A percentile compares a stretch with the other conserved stretches of the same genome.
Evolutionary conservation across 2,888 invertebrate genomes (phyloP).

Genomic region (Vandiemenella viatica): DNA sequence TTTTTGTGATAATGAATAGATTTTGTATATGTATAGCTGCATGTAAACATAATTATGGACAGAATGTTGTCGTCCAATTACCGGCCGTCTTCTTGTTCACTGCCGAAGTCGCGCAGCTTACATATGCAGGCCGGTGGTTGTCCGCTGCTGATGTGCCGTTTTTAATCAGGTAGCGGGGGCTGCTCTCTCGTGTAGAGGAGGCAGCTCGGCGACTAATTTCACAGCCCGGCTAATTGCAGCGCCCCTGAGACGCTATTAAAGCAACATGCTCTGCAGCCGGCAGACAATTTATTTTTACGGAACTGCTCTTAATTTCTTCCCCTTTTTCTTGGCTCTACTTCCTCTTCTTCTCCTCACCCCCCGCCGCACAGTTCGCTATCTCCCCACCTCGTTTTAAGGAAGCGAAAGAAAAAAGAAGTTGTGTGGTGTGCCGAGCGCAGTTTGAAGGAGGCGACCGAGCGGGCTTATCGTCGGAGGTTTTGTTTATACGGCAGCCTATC

Average conservation of each 20-base stretch:
- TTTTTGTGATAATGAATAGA: too few species aligned
- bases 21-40: too few species aligned
- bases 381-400: not conserved
- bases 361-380: not conserved
- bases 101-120: too few species aligned
- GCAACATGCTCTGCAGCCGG: constrained; percentile 16
- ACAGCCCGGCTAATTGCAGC: constrained; percentile 27
- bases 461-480: not conserved
- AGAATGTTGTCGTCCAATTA: too few species aligned
- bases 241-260: constrained; percentile 24
- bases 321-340: constrained; percentile 1
- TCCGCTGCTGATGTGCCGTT: constrained; percentile 3
- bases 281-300: constrained; percentile 24
- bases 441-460: not conserved
- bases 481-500: not conserved
- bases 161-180: constrained; percentile 7
- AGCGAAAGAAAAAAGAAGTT: too few species aligned
- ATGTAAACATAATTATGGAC: too few species aligned
- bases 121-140: too few species aligned
- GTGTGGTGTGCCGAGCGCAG: not conserved
- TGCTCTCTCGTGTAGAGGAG: too few species aligned
- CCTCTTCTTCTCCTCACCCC: constrained; percentile 2
- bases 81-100: too few species aligned
- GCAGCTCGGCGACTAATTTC: constrained; percentile 25
- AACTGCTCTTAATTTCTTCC: constrained; percentile 17